Conservation (phyloP, 2,888 invertebrate genomes). For the Diplazon laetatorius region DNA sequence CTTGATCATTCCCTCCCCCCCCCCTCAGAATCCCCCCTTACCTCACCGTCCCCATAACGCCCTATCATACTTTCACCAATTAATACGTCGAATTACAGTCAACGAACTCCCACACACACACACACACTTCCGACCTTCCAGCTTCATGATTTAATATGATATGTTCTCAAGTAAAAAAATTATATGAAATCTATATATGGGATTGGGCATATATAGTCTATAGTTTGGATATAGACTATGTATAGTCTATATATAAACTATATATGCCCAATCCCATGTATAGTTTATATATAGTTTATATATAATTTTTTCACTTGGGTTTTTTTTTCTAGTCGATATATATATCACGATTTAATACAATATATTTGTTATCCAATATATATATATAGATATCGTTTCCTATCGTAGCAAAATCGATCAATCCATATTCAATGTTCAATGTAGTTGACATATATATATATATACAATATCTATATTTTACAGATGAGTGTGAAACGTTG, state of each 20-base stretch:
- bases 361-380: not conserved
- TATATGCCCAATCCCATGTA: constrained; percentile 1
- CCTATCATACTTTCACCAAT: constrained; percentile 41
- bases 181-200: too few relatives aligned
- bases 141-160: too few relatives aligned
- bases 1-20: constrained; percentile 3
- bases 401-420: not conserved
- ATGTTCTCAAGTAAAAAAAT: too few relatives aligned
- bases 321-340: constrained; percentile 6
- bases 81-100: constrained; percentile 11
- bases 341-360: not conserved
- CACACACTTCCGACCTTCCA: too few relatives aligned
- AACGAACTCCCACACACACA: too few relatives aligned
- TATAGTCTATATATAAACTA: too few relatives aligned
- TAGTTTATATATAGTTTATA: constrained; percentile 2
- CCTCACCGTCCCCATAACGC: not conserved
- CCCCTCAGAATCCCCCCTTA: not conserved
- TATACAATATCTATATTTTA: not conserved
- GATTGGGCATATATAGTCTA: too few relatives aligned
- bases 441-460: not conserved
- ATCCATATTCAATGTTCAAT: not conserved
- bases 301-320: too few relatives aligned
- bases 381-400: not conserved
- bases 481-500: not conserved
- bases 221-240: too few relatives aligned